Percentiles rank a stretch among this genome's conserved stretches.
Evolutionary conservation across 2,113 vertebrate genomes (phyloP).

Genomic region (Chaetodon trifascialis): DNA sequence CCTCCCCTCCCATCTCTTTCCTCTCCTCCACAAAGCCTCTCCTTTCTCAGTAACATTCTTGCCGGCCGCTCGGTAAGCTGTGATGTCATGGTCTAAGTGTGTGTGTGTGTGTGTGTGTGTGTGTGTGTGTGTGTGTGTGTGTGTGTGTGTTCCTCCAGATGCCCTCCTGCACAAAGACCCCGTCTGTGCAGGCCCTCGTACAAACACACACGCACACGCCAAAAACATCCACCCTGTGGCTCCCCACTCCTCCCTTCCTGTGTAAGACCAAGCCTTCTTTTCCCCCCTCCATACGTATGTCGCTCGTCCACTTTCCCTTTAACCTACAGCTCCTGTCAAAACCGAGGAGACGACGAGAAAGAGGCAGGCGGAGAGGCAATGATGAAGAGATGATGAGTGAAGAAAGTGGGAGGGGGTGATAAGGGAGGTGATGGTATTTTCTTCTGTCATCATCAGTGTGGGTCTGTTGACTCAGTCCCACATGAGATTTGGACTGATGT

Average conservation of each 20-base stretch:
- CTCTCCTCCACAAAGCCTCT: slow-evolving; percentile 83
- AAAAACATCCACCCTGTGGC: slow-evolving; percentile 68
- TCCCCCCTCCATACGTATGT: background rate
- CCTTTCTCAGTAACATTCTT: slow-evolving; percentile 80
- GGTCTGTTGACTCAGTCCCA: slow-evolving; percentile 48
- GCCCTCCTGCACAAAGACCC: slow-evolving; percentile 75
- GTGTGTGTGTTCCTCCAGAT: slow-evolving; percentile 63
- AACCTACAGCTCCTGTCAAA: slow-evolving; percentile 44
- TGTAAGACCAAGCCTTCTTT: slow-evolving; percentile 34
- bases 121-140: slow-evolving; percentile 48
- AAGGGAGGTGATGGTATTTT: slow-evolving; percentile 39
- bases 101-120: slow-evolving; percentile 47
- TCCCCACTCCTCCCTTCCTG: slow-evolving; percentile 61
- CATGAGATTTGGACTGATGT: slow-evolving; percentile 22
- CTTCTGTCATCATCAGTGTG: slow-evolving; percentile 58
- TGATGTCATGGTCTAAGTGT: slow-evolving; percentile 77
- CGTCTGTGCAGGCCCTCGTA: slow-evolving; percentile 55
- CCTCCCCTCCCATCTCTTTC: slow-evolving; percentile 78
- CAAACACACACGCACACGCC: slow-evolving; percentile 36
- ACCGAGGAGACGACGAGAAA: background rate
- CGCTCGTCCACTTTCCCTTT: slow-evolving; percentile 26
- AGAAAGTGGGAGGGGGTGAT: slow-evolving; percentile 46
- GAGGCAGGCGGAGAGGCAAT: slow-evolving; percentile 16
- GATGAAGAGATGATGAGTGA: slow-evolving; percentile 74
- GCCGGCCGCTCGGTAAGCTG: slow-evolving; percentile 60